Evolutionary conservation across 1,140 invertebrate species (phyloP), one percentile per base, ranked within the genome.

Genomic region (Alviniconcha marisindica): DNA sequence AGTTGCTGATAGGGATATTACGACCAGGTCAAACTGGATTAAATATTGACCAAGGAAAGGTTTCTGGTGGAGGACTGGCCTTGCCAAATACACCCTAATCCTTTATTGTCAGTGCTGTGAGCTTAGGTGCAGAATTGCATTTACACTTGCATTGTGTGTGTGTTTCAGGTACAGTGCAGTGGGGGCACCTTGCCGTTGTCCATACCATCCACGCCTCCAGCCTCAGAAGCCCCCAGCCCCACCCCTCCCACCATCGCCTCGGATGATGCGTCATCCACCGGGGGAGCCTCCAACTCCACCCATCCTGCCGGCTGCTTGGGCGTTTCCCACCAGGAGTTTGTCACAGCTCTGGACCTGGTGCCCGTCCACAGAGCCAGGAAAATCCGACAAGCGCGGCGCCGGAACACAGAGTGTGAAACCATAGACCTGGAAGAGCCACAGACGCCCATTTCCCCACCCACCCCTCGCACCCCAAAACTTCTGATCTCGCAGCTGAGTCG

Each of bases 401-500:
- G 87, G 77, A 90, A 89, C 54, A 89, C 90, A 18, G 88, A 91
- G 40, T 90, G 90, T 87, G 88, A 90, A 36, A 88, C 86, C 54
- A 84, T 90, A 21, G 87, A 91, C 71, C 82, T 88, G 24, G 85
- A 87, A 51, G 88, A 91, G 40, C 87, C 87, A 1, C 71, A 85
- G 66, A 87, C 82, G 5, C 88, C 89, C 1, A 77, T 88, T 15
- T 89, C 90, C 15, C 90, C 89, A n/a, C 83, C 85, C 36, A 88
- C 89, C 31, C 90, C 90, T 51, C 81, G 89, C 15, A 91, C 91
- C 7, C 91, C 91, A 44, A 92, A 90, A 77, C 88, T 87, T 31
- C 86, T 92, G 15, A 89, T 92, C 5, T 92, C 91, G 28, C 90
- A 91, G 73, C 74, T 91, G 2, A 91, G 88, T 71, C 84, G 88